Conservation (phyloP, 1,140 invertebrate genomes). For the Daktulosphaira vitifoliae region DNA sequence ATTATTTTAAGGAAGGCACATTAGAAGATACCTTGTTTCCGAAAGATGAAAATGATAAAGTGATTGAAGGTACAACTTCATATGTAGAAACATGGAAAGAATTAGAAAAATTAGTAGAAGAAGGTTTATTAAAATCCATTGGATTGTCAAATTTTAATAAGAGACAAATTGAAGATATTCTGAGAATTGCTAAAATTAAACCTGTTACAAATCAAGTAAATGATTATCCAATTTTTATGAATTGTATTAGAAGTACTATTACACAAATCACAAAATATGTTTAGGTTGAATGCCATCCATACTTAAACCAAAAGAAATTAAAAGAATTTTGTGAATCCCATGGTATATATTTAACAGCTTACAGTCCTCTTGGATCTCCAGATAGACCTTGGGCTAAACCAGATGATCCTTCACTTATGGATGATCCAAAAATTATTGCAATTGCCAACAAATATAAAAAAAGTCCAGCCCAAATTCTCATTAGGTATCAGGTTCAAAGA, state of each 20-base stretch:
- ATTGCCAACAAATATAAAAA: slow-evolving; percentile 63
- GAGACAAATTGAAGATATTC: slow-evolving; percentile 61
- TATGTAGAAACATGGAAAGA: slow-evolving; percentile 56
- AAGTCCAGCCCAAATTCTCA: slow-evolving; percentile 58
- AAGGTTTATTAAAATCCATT: slow-evolving; percentile 65
- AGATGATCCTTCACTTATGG: slow-evolving; percentile 53
- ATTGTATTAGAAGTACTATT: background rate
- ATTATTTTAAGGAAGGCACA: slow-evolving; percentile 5
- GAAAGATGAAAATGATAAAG: background rate
- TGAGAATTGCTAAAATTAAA: slow-evolving; percentile 56
- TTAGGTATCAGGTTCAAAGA: slow-evolving; percentile 54
- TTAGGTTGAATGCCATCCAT: slow-evolving; percentile 78
- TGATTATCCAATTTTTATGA: too few species aligned
- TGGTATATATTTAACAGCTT: slow-evolving; percentile 64
- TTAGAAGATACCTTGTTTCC: slow-evolving; percentile 17
- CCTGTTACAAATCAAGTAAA: slow-evolving; percentile 68
- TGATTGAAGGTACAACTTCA: slow-evolving; percentile 8
- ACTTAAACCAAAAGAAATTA: slow-evolving; percentile 68
- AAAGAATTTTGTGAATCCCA: slow-evolving; percentile 59
- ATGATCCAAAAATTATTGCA: slow-evolving; percentile 54
- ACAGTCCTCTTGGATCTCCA: slow-evolving; percentile 68
- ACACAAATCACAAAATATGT: background rate
- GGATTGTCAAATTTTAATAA: slow-evolving; percentile 84
- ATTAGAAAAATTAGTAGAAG: slow-evolving; percentile 60
- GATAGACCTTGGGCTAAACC: slow-evolving; percentile 48